These are phyloP conservation scores for Salpingus planirostris DNA, from an alignment of 2,888 invertebrate species.

Conservation along the genomic window DNA sequence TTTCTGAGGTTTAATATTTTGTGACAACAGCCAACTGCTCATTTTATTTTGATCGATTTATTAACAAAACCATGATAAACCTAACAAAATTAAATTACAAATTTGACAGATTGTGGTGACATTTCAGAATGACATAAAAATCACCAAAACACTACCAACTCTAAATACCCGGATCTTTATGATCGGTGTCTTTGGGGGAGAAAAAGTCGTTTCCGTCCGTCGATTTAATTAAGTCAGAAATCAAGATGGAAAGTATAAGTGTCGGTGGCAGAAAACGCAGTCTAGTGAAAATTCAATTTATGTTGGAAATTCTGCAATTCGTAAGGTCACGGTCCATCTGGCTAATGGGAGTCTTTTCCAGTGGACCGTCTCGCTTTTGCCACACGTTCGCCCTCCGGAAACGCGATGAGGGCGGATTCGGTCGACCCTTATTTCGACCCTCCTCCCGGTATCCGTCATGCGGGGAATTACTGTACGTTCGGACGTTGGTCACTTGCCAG, in stretches of 20 bases:
- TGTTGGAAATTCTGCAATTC: conserved; percentile 40
- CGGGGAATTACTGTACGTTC: conserved; percentile 36
- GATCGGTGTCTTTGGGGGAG: too few species aligned
- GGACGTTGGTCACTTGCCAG: conserved; percentile 41
- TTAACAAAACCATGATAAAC: too few species aligned
- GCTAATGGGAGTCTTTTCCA: conserved; percentile 32
- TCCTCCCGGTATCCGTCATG: conserved; percentile 36
- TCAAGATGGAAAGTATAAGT: conserved; percentile 31
- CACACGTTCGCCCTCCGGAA: conserved; percentile 2
- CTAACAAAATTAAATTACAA: too few species aligned
- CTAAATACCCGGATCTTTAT: too few species aligned
- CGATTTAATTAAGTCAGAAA: conserved; percentile 17
- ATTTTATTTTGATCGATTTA: too few species aligned
- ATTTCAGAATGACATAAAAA: too few species aligned
- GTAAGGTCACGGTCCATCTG: conserved; percentile 38
- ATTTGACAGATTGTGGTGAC: too few species aligned
- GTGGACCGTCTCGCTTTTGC: conserved; percentile 12
- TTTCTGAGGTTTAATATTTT: too few species aligned
- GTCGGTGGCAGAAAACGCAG: conserved; percentile 27
- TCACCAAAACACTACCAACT: too few species aligned
- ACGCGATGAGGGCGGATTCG: conserved; percentile 14
- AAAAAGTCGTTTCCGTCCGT: too few species aligned
- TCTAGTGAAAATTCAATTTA: conserved; percentile 42
- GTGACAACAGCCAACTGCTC: too few species aligned
- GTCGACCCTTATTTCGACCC: too few species aligned